A percentile compares a stretch with the other conserved stretches of the same genome.
phyloP scores from a whole-genome alignment of 2,888 invertebrate species.

The Dioctria rufipes region DNA sequence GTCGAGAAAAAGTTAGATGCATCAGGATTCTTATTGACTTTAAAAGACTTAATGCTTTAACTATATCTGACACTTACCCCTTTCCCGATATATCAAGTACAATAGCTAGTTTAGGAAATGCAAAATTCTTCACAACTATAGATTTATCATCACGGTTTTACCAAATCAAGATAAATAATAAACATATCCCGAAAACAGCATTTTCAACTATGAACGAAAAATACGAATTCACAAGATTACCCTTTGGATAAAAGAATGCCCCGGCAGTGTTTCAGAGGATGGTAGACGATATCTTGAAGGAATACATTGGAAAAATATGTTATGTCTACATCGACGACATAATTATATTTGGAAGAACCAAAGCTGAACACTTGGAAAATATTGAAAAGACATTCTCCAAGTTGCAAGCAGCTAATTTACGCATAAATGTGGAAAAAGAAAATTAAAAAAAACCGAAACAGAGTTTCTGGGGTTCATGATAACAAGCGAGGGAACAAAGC shows the following conservation, averaged over 20 bases:
- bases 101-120: conserved; percentile 48
- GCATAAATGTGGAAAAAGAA: background rate
- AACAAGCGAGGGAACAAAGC: background rate
- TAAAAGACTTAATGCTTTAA: conserved; percentile 47
- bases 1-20: background rate
- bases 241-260: conserved; percentile 55
- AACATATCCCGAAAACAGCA: conserved; percentile 52
- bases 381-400: background rate
- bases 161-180: conserved; percentile 54
- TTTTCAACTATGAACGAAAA: conserved; percentile 57
- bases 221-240: background rate
- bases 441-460: background rate
- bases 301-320: conserved; percentile 55
- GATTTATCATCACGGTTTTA: conserved; percentile 55
- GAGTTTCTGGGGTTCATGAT: background rate
- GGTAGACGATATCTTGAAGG: conserved; percentile 46
- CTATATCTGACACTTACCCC: conserved; percentile 34
- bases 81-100: conserved; percentile 36
- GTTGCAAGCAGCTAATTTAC: background rate
- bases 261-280: conserved; percentile 56
- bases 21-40: conserved; percentile 19
- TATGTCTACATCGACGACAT: conserved; percentile 56
- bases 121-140: conserved; percentile 47
- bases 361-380: conserved; percentile 8
- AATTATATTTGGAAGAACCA: background rate